These are phyloP conservation scores for Helleia helle DNA, from an alignment of 2,888 invertebrate genomes.

Conservation along the genomic window DNA sequence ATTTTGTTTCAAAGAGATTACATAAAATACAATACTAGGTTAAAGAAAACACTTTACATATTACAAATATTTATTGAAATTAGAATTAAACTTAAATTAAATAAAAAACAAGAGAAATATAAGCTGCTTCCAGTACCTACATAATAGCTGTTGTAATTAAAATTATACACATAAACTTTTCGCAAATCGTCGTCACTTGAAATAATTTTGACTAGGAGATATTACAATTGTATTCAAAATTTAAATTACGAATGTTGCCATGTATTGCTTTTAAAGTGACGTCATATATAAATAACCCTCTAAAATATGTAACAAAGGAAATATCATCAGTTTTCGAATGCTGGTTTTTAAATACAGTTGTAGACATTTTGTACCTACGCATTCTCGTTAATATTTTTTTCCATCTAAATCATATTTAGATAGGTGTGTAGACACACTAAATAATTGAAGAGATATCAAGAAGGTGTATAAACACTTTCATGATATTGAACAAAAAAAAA, in stretches of 20 bases:
- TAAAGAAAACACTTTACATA: slow-evolving; percentile 42
- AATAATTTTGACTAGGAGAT: slow-evolving; percentile 66
- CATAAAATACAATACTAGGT: no score
- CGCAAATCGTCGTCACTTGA: slow-evolving; percentile 41
- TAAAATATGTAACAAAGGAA: not conserved
- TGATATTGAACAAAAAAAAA: no score
- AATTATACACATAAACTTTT: slow-evolving; percentile 32
- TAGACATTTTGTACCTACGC: no score
- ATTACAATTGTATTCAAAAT: slow-evolving; percentile 11
- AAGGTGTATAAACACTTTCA: no score
- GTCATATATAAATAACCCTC: not conserved
- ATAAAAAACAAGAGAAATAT: slow-evolving; percentile 35
- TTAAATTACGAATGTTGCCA: not conserved
- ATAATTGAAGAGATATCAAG: no score
- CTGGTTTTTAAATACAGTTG: no score
- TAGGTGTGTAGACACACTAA: no score
- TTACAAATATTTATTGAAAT: slow-evolving; percentile 70
- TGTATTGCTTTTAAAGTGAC: no score
- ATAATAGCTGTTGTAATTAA: slow-evolving; percentile 39
- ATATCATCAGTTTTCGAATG: not conserved
- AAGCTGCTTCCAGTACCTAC: slow-evolving; percentile 53
- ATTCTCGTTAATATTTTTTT: no score
- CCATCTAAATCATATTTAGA: no score
- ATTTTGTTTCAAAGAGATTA: no score
- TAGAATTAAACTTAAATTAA: slow-evolving; percentile 61